Evolutionary conservation across 1,140 invertebrate genomes (phyloP), one percentile per base, ranked within the genome.

Genomic region (Atta texana): DNA sequence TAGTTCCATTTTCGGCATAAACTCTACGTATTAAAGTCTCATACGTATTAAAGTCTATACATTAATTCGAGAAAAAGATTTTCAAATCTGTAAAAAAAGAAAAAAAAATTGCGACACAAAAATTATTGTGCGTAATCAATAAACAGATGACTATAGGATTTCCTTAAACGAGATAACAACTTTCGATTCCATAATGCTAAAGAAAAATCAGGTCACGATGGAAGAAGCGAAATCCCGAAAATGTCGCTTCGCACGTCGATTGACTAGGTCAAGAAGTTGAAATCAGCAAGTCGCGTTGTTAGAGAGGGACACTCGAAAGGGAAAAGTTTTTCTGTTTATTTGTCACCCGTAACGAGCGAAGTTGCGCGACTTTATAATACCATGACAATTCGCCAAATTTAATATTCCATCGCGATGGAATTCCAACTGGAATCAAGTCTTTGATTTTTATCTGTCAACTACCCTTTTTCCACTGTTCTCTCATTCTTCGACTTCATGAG

Each of bases 231-330:
- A 14, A 74, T 82, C 80, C 16, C 80, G 80, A 55, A 28, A 59
- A 66, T 28, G 39, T 8, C 14, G 63, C 31, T 64, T 53, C 14
- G 55, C 34, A 51, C 72, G 51, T 2, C 16, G 63, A 14, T 10
- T n/a, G 55, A 87, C 85, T 72, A 44, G 85, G 85, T 87, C 85
- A 74, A 63, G 24, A 74, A 81, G 78, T 72, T 82, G 39, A 12
- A 51, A 49, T 44, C 71, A 71, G 6, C 34, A 76, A 51, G 57
- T 39, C 57, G 34, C 63, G 28, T 51, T 39, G 57, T 81, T 71
- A 61, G 59, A 78, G 78, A 57, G 51, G 24, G 75, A 68, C 74
- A 68, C 51, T 85, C 28, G n/a, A 66, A 39, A 57, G 44, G 39
- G 24, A 14, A 21, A 86, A 49, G 64, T 80, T 81, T 69, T 68